Evolutionary conservation across 1,140 invertebrate genomes (phyloP), one percentile per base, ranked within the genome.

Genomic region (Aphidius ervi): DNA sequence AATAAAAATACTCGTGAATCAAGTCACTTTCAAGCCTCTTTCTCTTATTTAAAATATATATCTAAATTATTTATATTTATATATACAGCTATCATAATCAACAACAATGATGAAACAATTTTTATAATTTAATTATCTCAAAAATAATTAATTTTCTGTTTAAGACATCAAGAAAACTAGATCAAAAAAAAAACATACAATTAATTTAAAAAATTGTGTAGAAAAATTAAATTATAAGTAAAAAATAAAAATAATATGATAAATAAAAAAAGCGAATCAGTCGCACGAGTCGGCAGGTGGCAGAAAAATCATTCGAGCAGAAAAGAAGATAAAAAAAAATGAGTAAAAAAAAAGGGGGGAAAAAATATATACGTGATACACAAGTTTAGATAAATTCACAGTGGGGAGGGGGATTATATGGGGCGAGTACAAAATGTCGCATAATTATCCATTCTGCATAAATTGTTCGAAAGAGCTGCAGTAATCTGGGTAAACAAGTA

Each of bases 401-500:
- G 10, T n/a, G 42, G 52, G n/a, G 45, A 23, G 41, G n/a, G 9
- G 7, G 31, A 40, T 59, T 50, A 59, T 59, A 47, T 23, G 58
- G 65, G 68, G 4, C 4, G 23, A 31, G 23, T 31, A 31, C 23
- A 31, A 31, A 31, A 31, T 31, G 23, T 31, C 23, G 4, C 23
- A 31, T 31, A 31, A 31, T 31, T 31, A 31, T 31, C 23, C 23
- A 31, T 31, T 31, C 1, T 39, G 43, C 46, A 52, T 39, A 41
- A 9, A 20, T 10, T 43, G 23, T 43, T 23, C 56, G 73, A 76
- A 75, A 66, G 65, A 61, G 68, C 68, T 56, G 56, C 55, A 59
- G 49, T 57, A 63, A 59, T 73, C 42, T 43, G 42, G 71, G 68
- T 74, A 76, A 77, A 68, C 73, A 16, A 16, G 16, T 16, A 16